Conservation (phyloP, 2,888 invertebrate species). For the Lumbricus terrestris region DNA sequence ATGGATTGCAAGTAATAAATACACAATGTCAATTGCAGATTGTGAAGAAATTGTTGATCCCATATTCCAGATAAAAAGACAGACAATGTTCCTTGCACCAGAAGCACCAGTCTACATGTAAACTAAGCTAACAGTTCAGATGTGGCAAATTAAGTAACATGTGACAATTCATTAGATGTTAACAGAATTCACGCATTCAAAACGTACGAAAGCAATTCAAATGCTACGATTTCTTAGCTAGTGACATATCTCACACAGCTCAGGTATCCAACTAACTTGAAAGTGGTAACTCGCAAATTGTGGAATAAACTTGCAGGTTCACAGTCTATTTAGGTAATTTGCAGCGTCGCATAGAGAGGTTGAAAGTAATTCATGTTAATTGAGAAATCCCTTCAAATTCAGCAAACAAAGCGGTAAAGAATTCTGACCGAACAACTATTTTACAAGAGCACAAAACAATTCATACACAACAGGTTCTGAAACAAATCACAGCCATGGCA, state of each 20-base stretch:
- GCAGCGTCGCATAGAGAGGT: background rate
- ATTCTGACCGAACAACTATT: background rate
- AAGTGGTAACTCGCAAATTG: too few species aligned
- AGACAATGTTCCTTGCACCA: background rate
- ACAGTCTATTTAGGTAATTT: background rate
- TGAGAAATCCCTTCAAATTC: background rate
- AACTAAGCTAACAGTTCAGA: background rate
- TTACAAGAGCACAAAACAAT: constrained; percentile 3
- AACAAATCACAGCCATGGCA: background rate
- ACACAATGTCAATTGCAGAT: background rate
- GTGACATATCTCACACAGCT: background rate
- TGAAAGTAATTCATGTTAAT: background rate
- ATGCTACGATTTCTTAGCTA: background rate
- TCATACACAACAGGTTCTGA: background rate
- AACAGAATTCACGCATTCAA: too few species aligned
- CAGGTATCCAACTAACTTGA: background rate
- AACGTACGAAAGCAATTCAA: too few species aligned
- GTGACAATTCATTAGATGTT: background rate
- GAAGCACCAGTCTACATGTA: background rate
- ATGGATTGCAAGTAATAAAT: background rate
- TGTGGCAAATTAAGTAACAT: background rate
- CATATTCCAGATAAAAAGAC: background rate
- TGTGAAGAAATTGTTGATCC: background rate
- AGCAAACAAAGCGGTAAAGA: background rate
- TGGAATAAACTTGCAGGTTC: background rate